Base-by-base conservation (phyloP, 2,797 vertebrate species). In the Chiloscyllium punctatum region DNA sequence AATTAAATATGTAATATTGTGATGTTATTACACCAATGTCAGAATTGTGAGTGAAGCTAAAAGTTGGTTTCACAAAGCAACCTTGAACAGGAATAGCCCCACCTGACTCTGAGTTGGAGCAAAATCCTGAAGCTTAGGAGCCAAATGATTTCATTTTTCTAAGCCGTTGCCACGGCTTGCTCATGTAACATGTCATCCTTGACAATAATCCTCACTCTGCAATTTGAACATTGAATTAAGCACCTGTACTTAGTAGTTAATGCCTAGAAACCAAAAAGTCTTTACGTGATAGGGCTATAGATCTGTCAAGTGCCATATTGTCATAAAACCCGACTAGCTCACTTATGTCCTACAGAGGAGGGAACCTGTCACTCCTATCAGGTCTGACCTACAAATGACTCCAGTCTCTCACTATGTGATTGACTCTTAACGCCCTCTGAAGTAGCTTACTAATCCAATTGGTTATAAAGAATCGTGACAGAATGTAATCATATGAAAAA, bases 171-270 rank as follows among this genome's bases (percentile, higher is more conserved):
- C 66, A 7, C 23, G 37, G 66, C 90, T 92, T 92, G 90, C 90
- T 69, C 66, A 92, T 42, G 62, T 92, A 69, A 69, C 90, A 69
- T 92, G 90, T 92, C 90, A 92, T 92, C 66, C 66, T 92, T 92
- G 90, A 92, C 90, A 92, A 92, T 92, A 92, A 92, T 92, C 90
- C 90, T 92, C 90, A 69, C 25, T 92, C 90, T 69, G 33, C 90
- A 92, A 92, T 69, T 92, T 92, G 90, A 92, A 92, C 66, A 92
- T 92, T 92, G n/a, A 92, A 92, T 92, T 92, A 92, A 92, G n/a
- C 90, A 92, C 62, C 90, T 92, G 66, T 92, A 69, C n/a, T 92
- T 69, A 37, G 66, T 18, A 92, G 66, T 92, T 92, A 92, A 92
- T 92, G 90, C 90, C 90, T 42, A 42, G n/a, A 69, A 68, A 92